phyloP scores from a whole-genome alignment of 2,113 vertebrate genomes.

The Neolamprologus cancellatus region DNA sequence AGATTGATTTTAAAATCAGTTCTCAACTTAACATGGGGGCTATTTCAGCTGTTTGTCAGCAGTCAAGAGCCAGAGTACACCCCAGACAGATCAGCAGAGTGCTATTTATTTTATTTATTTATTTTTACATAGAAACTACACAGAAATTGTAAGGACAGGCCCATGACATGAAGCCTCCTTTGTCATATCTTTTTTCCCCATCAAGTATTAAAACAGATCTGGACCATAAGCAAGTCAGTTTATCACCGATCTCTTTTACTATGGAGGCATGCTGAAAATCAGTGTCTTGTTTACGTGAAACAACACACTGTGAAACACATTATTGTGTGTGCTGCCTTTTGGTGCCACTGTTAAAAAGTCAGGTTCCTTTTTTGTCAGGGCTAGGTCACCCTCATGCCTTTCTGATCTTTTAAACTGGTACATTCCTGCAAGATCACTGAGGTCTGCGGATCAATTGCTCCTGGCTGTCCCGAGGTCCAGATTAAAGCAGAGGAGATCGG shows the following conservation, averaged over 20 bases:
- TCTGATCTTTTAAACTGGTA: too few species aligned
- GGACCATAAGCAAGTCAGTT: neutral
- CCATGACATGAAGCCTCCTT: neutral
- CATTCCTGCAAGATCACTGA: too few species aligned
- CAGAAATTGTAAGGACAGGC: neutral
- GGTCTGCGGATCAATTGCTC: too few species aligned
- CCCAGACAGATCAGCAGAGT: neutral
- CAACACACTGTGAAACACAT: neutral
- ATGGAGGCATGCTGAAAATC: neutral
- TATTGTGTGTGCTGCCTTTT: neutral
- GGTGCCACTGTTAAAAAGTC: neutral
- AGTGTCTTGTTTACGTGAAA: neutral
- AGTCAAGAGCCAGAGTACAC: neutral
- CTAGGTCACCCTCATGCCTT: neutral
- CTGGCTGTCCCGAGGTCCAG: too few species aligned
- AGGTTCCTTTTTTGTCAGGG: neutral
- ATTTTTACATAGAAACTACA: neutral
- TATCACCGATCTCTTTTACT: neutral
- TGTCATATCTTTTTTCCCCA: neutral
- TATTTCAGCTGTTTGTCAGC: neutral
- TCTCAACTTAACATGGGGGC: neutral
- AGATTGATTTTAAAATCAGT: neutral
- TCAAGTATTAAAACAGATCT: neutral
- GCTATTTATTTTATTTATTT: neutral
- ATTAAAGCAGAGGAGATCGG: too few species aligned